Percentiles rank a stretch among this genome's conserved stretches.
Conservation (phyloP, 2,797 vertebrate genomes). For the Crenichthys baileyi region DNA sequence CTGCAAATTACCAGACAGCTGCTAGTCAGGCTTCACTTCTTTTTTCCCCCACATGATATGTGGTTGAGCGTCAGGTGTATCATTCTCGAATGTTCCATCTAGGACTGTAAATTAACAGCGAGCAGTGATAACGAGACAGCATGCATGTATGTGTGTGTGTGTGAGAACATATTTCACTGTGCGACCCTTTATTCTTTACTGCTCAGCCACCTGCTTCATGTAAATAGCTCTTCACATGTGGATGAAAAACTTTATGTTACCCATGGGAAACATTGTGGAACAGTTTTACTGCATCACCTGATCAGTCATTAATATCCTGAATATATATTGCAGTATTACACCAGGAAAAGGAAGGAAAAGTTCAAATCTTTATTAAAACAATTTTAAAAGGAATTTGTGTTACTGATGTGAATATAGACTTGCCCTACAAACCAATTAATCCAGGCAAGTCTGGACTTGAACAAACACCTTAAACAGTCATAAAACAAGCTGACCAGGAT, state of each 20-base stretch:
- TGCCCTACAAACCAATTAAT: neutral
- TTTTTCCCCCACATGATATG: conserved; percentile 32
- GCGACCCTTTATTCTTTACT: conserved; percentile 46
- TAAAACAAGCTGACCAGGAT: conserved; percentile 16
- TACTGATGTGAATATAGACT: neutral
- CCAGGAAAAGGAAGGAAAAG: conserved; percentile 6
- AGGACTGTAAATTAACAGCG: conserved; percentile 53
- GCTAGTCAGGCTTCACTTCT: conserved; percentile 43
- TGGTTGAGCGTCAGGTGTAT: conserved; percentile 48
- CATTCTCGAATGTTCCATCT: conserved; percentile 68
- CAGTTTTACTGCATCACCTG: conserved; percentile 36
- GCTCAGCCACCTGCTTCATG: conserved; percentile 62
- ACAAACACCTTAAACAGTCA: neutral
- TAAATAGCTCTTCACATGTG: conserved; percentile 67
- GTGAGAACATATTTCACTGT: conserved; percentile 20
- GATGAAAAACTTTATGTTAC: conserved; percentile 59
- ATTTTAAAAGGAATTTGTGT: neutral
- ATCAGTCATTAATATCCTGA: conserved; percentile 33
- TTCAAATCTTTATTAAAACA: neutral
- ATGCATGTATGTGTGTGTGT: conserved; percentile 2
- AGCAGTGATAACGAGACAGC: conserved; percentile 52
- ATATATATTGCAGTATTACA: conserved; percentile 45
- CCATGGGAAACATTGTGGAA: conserved; percentile 55
- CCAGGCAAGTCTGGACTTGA: conserved; percentile 41
- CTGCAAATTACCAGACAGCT: conserved; percentile 64